phyloP scores from a whole-genome alignment of 1,140 invertebrate species.

The Sarcophaga peregrina region DNA sequence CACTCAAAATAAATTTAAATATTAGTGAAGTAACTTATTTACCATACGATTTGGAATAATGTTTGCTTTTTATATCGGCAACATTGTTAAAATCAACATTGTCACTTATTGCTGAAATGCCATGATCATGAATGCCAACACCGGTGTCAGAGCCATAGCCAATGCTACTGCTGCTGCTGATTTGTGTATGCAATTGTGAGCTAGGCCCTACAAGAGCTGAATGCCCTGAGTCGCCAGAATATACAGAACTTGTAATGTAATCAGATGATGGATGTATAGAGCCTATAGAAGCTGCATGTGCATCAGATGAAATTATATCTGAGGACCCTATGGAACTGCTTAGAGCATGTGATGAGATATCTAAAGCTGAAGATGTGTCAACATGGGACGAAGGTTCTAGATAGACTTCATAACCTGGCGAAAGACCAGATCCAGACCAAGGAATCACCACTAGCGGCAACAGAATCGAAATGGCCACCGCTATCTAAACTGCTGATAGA shows the following conservation, averaged over 20 bases:
- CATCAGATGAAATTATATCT: too few species aligned
- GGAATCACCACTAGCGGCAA: not conserved
- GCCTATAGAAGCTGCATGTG: not conserved
- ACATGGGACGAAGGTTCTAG: not conserved
- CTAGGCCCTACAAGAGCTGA: not conserved
- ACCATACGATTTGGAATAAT: conserved; percentile 41
- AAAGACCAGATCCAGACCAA: not conserved
- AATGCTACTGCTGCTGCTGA: not conserved
- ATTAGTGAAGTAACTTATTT: conserved; percentile 21
- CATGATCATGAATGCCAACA: conserved; percentile 21
- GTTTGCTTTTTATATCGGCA: conserved; percentile 26
- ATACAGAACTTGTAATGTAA: not conserved
- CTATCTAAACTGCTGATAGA: not conserved
- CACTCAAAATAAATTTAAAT: not conserved
- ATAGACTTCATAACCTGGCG: not conserved
- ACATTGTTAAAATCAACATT: conserved; percentile 38
- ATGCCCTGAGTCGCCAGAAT: not conserved
- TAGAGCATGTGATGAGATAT: not conserved
- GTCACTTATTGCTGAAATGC: conserved; percentile 8
- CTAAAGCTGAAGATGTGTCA: not conserved
- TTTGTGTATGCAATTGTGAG: conserved; percentile 28
- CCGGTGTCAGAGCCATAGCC: not conserved
- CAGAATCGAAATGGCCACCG: not conserved
- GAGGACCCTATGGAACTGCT: too few species aligned
- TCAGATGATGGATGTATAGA: not conserved